Conservation (phyloP, 92 coral and sea anemone species). For the Actinernus sp. region DNA sequence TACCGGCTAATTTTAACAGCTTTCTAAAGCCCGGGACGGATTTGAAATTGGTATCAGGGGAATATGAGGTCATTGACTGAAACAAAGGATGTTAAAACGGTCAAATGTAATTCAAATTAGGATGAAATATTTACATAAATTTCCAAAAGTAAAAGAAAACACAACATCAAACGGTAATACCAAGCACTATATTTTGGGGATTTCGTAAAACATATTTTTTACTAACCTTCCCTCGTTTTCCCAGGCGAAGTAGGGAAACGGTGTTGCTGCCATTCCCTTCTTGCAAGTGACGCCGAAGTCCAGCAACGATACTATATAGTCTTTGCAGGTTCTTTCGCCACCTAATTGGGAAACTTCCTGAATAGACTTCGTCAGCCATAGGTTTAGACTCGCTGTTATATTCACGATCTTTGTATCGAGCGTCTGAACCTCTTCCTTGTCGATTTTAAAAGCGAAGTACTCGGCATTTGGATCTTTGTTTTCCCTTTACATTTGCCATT, state of each 20-base stretch:
- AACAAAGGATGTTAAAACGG: too few relatives aligned
- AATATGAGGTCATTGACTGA: too few relatives aligned
- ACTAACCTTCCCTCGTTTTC: too few relatives aligned
- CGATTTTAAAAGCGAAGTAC: constrained; percentile 38
- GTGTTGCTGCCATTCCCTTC: constrained; percentile 19
- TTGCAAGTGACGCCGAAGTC: constrained; percentile 28
- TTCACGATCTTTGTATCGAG: constrained; percentile 44
- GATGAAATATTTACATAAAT: too few relatives aligned
- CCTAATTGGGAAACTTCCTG: constrained; percentile 40
- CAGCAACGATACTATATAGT: constrained; percentile 41
- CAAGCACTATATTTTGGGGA: too few relatives aligned
- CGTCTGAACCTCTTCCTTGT: constrained; percentile 31
- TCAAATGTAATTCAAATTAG: too few relatives aligned
- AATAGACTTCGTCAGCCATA: constrained; percentile 54
- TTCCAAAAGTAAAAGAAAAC: too few relatives aligned
- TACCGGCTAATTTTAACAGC: too few relatives aligned
- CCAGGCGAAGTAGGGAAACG: constrained; percentile 9
- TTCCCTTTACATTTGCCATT: constrained; percentile 41
- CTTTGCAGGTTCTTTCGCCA: constrained; percentile 55
- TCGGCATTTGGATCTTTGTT: constrained; percentile 50
- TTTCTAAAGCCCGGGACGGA: too few relatives aligned
- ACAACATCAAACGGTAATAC: too few relatives aligned
- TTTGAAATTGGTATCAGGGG: too few relatives aligned
- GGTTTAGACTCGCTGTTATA: constrained; percentile 27
- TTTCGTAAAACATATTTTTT: too few relatives aligned